A percentile compares a stretch with the other conserved stretches of the same genome.
phyloP scores from a whole-genome alignment of 2,888 invertebrate species.

The Ophion costatus region DNA sequence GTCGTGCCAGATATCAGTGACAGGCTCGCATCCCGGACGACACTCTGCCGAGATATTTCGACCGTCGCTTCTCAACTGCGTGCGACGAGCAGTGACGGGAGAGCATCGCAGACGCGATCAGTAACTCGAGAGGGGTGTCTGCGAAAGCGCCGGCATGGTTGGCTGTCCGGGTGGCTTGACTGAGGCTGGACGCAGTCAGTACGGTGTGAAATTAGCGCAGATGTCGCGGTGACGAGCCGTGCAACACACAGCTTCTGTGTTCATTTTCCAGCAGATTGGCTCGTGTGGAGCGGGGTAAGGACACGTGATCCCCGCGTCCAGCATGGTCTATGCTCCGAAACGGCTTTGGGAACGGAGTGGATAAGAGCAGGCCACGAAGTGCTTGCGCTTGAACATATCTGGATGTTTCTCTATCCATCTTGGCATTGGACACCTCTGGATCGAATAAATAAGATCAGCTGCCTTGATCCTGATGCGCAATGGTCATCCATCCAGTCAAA shows the following conservation, averaged over 20 bases:
- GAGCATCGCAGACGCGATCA: slow-evolving; percentile 53
- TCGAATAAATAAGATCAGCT: slow-evolving; percentile 72
- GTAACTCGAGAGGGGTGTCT: slow-evolving; percentile 62
- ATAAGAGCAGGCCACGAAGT: too few species aligned
- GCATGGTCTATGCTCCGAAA: slow-evolving; percentile 27
- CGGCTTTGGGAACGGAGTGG: too few species aligned
- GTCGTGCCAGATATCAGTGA: slow-evolving; percentile 6
- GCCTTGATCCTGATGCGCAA: background rate
- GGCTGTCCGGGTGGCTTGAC: slow-evolving; percentile 58
- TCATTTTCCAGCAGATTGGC: slow-evolving; percentile 83
- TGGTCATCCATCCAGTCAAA: background rate
- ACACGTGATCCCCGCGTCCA: slow-evolving; percentile 54
- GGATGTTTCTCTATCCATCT: slow-evolving; percentile 74
- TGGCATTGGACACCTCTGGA: slow-evolving; percentile 76
- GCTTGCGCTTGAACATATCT: slow-evolving; percentile 27
- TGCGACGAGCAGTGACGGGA: slow-evolving; percentile 27
- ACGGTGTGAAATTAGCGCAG: slow-evolving; percentile 84
- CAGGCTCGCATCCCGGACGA: slow-evolving; percentile 26
- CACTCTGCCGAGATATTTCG: slow-evolving; percentile 28
- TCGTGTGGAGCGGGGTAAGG: slow-evolving; percentile 74
- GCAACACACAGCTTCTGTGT: slow-evolving; percentile 77
- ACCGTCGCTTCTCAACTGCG: slow-evolving; percentile 34
- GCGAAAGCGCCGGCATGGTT: slow-evolving; percentile 64
- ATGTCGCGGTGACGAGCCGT: slow-evolving; percentile 82
- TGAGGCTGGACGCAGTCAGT: slow-evolving; percentile 76